These are phyloP conservation scores for Sylvietta virens DNA, from an alignment of 2,113 vertebrate species.

Conservation along the genomic window DNA sequence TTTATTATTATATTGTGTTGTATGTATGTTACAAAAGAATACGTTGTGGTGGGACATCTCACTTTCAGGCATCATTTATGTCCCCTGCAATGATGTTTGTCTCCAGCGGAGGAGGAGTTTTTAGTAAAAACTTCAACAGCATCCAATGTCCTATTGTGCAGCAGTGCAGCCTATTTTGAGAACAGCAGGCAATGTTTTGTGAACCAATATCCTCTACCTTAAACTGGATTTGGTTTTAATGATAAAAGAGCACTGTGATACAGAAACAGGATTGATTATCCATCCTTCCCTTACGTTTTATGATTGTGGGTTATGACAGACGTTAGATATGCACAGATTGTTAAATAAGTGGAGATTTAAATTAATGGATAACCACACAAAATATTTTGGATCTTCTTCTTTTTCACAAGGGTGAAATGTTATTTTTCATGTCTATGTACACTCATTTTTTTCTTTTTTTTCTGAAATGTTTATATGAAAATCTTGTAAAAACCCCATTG, in stretches of 20 bases:
- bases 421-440: not conserved
- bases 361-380: not conserved
- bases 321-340: not conserved
- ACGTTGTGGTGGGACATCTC: not conserved
- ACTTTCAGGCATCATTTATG: not conserved
- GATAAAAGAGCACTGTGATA: not conserved
- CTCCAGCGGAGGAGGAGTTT: not conserved
- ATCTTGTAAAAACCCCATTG: not conserved
- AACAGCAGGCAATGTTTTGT: not conserved
- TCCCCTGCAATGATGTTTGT: not conserved
- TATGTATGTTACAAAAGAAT: not conserved
- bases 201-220: slow-evolving; percentile 36
- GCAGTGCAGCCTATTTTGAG: not conserved
- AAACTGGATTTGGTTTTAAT: slow-evolving; percentile 8
- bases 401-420: not conserved
- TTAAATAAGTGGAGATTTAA: not conserved
- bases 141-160: not conserved
- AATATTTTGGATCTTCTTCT: not conserved
- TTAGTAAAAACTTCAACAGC: not conserved
- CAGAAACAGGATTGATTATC: not conserved
- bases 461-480: not conserved
- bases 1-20: not conserved
- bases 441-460: not conserved
- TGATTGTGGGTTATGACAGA: not conserved
- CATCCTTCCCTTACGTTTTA: not conserved